Evolutionary conservation across 2,113 vertebrate genomes (phyloP), one percentile per base, ranked within the genome.

Genomic region (Setophaga petechia): DNA sequence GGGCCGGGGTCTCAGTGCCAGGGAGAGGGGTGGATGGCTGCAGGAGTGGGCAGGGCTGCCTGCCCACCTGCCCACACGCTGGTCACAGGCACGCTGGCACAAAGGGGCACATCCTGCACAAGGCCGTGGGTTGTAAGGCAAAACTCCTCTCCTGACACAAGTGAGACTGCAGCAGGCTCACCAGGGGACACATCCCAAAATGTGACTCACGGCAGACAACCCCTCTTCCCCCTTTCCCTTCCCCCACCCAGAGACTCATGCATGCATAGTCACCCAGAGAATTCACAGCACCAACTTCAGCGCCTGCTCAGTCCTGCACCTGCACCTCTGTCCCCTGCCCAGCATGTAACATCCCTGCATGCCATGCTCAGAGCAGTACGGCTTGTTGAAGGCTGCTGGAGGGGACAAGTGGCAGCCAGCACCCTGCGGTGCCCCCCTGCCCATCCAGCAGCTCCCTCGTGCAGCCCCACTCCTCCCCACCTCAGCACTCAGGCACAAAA

Each of bases 1-100:
- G 4, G 79, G 63, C 94, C 7, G 4, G 77, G 89, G 84, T 93
- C 91, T 69, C 11, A 3, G 92, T 94, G 95, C 35, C 65, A 96
- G 79, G 74, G 33, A 43, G 76, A 73, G 2, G 1, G 63, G 55
- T 23, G 41, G 51, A 5, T 11, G 80, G 8, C 49, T 4, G 4
- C 3, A 10, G 87, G 58, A 39, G 20, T 0, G 0, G 58, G 79
- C 75, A 73, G 55, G 37, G 35, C 68, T 54, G 61, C 49, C 65
- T 49, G 61, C 58, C 17, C 4, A 3, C 37, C 77, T 33, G 52
- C 62, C 24, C 1, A 0, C 44, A 8, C 1, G 1, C 52, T 15
- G 3, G 25, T 62, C 71, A 41, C 71, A 12, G 18, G 15, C 51
- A 39, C 5, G 8, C 4, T 0, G 1, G 91, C 7, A 9, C 86